phyloP scores from a whole-genome alignment of 1,140 invertebrate species.

The Manduca sexta region DNA sequence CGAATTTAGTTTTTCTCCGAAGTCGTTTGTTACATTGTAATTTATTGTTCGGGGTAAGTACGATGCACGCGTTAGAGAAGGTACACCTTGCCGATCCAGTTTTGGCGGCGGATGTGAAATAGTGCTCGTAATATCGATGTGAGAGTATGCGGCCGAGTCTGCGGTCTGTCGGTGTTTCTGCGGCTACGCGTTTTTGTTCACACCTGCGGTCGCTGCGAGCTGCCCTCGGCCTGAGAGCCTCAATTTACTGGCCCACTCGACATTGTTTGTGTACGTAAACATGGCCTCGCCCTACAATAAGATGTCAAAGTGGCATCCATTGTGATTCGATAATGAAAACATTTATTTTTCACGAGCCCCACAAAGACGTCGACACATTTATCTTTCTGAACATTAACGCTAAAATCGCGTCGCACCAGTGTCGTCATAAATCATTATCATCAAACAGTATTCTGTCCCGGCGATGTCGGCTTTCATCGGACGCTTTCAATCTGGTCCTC shows the following conservation, averaged over 20 bases:
- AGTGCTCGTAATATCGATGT: constrained; percentile 42
- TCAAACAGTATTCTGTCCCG: constrained; percentile 48
- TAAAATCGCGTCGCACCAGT: constrained; percentile 56
- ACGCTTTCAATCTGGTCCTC: constrained; percentile 60
- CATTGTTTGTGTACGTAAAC: neutral
- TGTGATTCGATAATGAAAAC: constrained; percentile 26
- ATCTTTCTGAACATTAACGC: constrained; percentile 59
- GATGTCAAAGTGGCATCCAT: constrained; percentile 11
- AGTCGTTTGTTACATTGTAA: constrained; percentile 25
- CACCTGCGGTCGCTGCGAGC: constrained; percentile 46
- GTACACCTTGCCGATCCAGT: constrained; percentile 42
- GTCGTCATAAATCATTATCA: constrained; percentile 69
- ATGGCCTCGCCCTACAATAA: neutral
- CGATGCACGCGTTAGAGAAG: neutral
- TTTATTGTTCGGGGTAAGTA: constrained; percentile 35
- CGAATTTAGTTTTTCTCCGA: constrained; percentile 24
- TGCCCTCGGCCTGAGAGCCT: constrained; percentile 14
- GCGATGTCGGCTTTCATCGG: constrained; percentile 57
- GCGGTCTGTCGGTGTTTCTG: constrained; percentile 39
- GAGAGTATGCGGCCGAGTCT: constrained; percentile 46
- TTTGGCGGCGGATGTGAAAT: constrained; percentile 47
- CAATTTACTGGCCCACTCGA: neutral
- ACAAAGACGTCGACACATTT: constrained; percentile 47
- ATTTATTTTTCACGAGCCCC: constrained; percentile 33
- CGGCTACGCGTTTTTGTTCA: constrained; percentile 48